Evolutionary conservation across 1,140 invertebrate species (phyloP).

Genomic region (Gonioctena quinquepunctata): DNA sequence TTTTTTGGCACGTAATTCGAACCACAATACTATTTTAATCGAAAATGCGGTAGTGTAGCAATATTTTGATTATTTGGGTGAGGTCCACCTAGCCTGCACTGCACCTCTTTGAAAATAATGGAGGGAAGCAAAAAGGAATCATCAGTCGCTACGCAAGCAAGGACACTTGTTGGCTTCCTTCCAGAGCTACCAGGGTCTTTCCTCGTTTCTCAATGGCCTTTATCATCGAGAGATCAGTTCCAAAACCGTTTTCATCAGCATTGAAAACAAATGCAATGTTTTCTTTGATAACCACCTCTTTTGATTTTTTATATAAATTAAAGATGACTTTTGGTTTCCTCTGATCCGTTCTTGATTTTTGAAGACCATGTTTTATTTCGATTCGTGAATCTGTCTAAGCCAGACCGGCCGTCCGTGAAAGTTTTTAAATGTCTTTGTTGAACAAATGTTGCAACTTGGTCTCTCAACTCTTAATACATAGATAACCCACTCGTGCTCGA

Average conservation of each 20-base stretch:
- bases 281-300: conserved; percentile 4
- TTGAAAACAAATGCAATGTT: conserved; percentile 26
- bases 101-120: conserved; percentile 46
- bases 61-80: no score
- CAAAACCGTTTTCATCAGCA: conserved; percentile 29
- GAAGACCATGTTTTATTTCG: conserved; percentile 10
- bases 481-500: conserved; percentile 22
- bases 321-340: conserved; percentile 27
- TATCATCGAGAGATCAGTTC: conserved; percentile 13
- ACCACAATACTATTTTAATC: no score
- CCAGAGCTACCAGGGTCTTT: conserved; percentile 42
- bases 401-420: neutral
- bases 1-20: no score
- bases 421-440: conserved; percentile 8
- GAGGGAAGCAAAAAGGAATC: conserved; percentile 44
- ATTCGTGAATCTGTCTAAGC: neutral
- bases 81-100: conserved; percentile 46
- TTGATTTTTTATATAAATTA: conserved; percentile 28
- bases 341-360: conserved; percentile 25
- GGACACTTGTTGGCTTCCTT: conserved; percentile 42
- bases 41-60: no score
- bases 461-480: conserved; percentile 14
- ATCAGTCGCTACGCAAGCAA: conserved; percentile 44
- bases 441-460: conserved; percentile 12
- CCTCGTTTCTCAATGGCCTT: conserved; percentile 36